phyloP scores from a whole-genome alignment of 2,113 vertebrate species.

The Chiloscyllium plagiosum region DNA sequence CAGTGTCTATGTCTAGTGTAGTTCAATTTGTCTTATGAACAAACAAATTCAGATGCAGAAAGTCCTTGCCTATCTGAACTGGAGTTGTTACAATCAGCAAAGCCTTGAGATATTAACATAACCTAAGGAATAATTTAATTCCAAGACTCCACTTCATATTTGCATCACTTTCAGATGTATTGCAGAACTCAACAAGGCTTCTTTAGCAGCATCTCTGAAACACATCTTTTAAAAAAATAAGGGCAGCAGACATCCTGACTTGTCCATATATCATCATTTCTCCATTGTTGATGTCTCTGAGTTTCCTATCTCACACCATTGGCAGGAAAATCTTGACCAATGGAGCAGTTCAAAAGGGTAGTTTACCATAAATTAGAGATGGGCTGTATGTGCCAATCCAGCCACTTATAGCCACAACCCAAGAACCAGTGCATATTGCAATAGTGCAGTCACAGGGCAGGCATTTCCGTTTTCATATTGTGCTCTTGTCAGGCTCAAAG shows the following conservation, averaged over 20 bases:
- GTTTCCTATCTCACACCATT: background rate
- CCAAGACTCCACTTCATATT: background rate
- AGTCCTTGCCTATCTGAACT: background rate
- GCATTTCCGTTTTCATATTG: background rate
- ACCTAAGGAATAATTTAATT: background rate
- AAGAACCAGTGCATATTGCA: background rate
- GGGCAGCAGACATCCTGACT: background rate
- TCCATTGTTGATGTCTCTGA: background rate
- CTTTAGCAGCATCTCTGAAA: background rate
- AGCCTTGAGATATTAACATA: background rate
- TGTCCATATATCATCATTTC: background rate
- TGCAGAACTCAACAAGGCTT: background rate
- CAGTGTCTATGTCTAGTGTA: too few relatives aligned
- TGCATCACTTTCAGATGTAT: background rate
- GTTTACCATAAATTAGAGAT: background rate
- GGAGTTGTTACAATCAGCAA: background rate
- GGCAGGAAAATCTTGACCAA: background rate
- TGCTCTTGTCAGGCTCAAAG: background rate
- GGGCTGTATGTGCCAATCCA: too few relatives aligned
- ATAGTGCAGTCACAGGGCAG: background rate
- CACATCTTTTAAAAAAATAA: background rate
- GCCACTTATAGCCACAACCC: background rate
- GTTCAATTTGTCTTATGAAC: background rate
- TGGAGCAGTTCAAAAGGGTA: background rate
- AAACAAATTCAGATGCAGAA: background rate